These are phyloP conservation scores for Vombatus ursinus DNA, from an alignment of 2,113 vertebrate genomes.

Conservation along the genomic window DNA sequence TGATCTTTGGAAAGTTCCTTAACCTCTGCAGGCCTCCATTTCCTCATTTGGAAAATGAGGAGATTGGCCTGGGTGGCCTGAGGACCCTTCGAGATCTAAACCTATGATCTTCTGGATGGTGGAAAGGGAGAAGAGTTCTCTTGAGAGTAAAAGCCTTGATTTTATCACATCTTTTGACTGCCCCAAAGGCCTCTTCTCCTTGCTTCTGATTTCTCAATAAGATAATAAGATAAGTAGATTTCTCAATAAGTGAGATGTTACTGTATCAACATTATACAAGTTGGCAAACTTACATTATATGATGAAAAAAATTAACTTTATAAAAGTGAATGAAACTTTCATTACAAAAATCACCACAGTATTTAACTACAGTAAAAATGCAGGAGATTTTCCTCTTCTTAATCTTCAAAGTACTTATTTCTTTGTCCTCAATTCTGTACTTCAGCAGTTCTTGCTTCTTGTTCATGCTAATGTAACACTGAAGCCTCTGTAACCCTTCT, in stretches of 20 bases:
- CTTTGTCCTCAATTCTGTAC: neutral
- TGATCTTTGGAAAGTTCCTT: neutral
- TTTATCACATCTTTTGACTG: neutral
- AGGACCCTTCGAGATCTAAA: neutral
- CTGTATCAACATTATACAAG: neutral
- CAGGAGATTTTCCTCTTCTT: neutral
- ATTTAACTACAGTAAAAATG: neutral
- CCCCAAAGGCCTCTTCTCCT: neutral
- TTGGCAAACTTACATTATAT: too few relatives aligned
- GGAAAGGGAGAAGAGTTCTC: neutral
- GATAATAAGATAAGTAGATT: neutral
- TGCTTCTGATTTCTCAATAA: neutral
- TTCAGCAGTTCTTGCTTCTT: neutral
- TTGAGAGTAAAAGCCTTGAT: neutral
- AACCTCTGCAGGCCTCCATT: neutral
- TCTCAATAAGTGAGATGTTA: neutral
- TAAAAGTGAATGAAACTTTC: neutral
- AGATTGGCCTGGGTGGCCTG: neutral
- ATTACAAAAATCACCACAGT: neutral
- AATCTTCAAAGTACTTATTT: neutral
- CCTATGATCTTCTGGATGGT: neutral
- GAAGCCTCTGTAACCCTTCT: neutral
- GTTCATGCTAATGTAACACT: neutral
- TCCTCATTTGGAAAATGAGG: neutral
- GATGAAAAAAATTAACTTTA: conserved; percentile 8